phyloP scores from a whole-genome alignment of 1,140 invertebrate species.

The Theocolax elegans region DNA sequence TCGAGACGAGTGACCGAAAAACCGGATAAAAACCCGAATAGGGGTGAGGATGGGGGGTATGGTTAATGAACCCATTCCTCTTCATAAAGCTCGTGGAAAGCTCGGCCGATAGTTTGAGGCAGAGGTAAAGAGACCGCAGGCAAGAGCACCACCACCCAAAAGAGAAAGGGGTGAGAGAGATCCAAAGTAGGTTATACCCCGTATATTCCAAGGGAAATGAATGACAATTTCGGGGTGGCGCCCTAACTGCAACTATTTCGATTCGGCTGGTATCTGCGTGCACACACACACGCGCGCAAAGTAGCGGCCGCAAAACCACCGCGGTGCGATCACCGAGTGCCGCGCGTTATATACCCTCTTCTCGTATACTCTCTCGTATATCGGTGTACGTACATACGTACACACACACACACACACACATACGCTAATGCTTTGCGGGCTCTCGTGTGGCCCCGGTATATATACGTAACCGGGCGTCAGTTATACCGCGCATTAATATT shows the following conservation, averaged over 20 bases:
- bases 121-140: constrained; percentile 22
- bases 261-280: constrained; percentile 34
- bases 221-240: constrained; percentile 5
- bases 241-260: constrained; percentile 48
- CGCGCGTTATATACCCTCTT: too few species aligned
- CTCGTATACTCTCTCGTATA: too few species aligned
- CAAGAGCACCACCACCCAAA: neutral
- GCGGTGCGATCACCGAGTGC: neutral
- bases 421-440: constrained; percentile 40
- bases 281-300: constrained; percentile 33
- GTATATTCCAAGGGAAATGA: constrained; percentile 16
- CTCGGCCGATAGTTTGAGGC: neutral
- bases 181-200: neutral
- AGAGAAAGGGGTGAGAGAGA: neutral
- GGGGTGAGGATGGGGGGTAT: too few species aligned
- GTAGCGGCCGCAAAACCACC: constrained; percentile 45
- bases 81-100: constrained; percentile 5
- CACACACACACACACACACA: too few species aligned
- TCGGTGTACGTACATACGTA: too few species aligned
- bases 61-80: constrained; percentile 33
- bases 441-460: neutral
- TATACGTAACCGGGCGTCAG: constrained; percentile 36
- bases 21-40: too few species aligned
- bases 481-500: constrained; percentile 48
- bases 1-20: too few species aligned